A percentile compares a stretch with the other conserved stretches of the same genome.
Conservation (phyloP, 2,113 vertebrate genomes). For the Pimephales promelas region DNA sequence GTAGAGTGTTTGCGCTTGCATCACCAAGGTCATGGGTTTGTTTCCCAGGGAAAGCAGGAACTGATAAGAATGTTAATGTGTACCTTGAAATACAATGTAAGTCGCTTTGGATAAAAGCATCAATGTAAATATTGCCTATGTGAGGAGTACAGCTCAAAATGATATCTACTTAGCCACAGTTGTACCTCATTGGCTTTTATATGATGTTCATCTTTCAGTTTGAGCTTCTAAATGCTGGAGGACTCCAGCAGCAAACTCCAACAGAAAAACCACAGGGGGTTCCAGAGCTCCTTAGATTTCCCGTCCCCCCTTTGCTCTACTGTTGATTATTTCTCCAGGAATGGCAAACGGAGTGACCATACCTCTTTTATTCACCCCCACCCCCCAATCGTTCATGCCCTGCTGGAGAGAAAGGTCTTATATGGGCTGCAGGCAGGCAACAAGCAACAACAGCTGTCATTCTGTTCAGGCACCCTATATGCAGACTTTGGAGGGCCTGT, state of each 20-base stretch:
- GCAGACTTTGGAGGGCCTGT: slow-evolving; percentile 42
- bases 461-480: slow-evolving; percentile 57
- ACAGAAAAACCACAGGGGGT: slow-evolving; percentile 25
- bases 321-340: slow-evolving; percentile 41
- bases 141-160: neutral
- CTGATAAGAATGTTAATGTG: no score
- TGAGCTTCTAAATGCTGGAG: slow-evolving; percentile 3
- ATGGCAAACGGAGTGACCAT: slow-evolving; percentile 42
- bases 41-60: no score
- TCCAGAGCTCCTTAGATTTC: slow-evolving; percentile 15
- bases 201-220: neutral
- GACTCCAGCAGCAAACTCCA: neutral
- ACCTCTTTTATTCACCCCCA: slow-evolving; percentile 47
- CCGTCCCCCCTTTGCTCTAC: slow-evolving; percentile 29
- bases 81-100: no score
- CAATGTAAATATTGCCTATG: neutral
- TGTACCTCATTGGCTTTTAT: neutral
- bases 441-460: slow-evolving; percentile 76
- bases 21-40: no score
- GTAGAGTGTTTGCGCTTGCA: no score
- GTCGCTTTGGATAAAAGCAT: no score
- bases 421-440: slow-evolving; percentile 65
- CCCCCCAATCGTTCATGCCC: slow-evolving; percentile 36
- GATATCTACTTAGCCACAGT: neutral
- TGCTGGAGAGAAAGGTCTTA: slow-evolving; percentile 61